Conservation (phyloP, 1,140 invertebrate species). For the Bombus ignitus region DNA sequence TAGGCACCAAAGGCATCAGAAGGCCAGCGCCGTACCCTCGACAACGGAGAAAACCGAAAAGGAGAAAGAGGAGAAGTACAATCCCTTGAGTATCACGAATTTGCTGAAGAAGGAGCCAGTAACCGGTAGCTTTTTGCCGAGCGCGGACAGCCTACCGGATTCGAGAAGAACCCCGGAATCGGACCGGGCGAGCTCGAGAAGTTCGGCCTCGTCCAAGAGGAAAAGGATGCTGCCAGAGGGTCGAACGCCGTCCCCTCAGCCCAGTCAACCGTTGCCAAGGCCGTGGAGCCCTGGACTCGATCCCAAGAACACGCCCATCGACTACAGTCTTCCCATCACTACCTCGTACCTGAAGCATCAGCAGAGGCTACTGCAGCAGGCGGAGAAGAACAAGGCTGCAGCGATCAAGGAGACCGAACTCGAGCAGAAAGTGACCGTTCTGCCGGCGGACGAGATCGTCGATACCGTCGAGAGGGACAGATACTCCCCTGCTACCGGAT, state of each 20-base stretch:
- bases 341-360: slow-evolving; percentile 93
- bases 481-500: slow-evolving; percentile 76
- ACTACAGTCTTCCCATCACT: slow-evolving; percentile 92
- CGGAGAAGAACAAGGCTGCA: slow-evolving; percentile 72
- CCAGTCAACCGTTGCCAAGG: slow-evolving; percentile 70
- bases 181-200: slow-evolving; percentile 76
- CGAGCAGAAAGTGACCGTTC: slow-evolving; percentile 27
- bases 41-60: slow-evolving; percentile 60
- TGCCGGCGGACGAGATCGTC: slow-evolving; percentile 45
- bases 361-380: slow-evolving; percentile 81
- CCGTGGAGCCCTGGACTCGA: slow-evolving; percentile 78
- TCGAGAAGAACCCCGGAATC: slow-evolving; percentile 77
- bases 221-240: slow-evolving; percentile 80
- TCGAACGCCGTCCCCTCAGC: slow-evolving; percentile 77
- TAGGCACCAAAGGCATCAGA: slow-evolving; percentile 73
- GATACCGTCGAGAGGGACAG: slow-evolving; percentile 60
- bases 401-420: slow-evolving; percentile 49
- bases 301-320: slow-evolving; percentile 83
- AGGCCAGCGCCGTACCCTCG: background rate
- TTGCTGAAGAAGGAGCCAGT: slow-evolving; percentile 85
- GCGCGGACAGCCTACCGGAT: slow-evolving; percentile 65
- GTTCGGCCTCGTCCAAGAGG: slow-evolving; percentile 77
- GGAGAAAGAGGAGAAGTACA: slow-evolving; percentile 84
- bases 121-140: slow-evolving; percentile 53
- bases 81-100: slow-evolving; percentile 87